Evolutionary conservation across 2,888 invertebrate species (phyloP).

Genomic region (Ceriagrion tenellum): DNA sequence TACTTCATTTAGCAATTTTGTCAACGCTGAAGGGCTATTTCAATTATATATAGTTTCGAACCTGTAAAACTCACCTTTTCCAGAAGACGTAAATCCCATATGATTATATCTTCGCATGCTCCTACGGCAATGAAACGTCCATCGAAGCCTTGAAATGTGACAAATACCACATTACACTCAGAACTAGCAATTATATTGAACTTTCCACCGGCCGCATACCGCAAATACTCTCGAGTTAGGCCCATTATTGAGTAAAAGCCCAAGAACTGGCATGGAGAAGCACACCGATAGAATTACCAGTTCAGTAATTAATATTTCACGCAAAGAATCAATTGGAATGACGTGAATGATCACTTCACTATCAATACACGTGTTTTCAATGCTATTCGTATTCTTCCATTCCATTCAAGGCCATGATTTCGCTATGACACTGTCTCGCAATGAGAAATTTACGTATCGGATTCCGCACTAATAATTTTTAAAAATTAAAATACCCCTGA

Average conservation of each 20-base stretch:
- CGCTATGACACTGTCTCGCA: too few relatives aligned
- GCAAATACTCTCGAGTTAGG: conserved; percentile 95
- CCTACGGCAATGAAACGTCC: conserved; percentile 94
- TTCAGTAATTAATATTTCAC: background rate
- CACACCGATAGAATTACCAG: background rate
- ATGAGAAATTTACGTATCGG: background rate
- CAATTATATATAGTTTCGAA: too few relatives aligned
- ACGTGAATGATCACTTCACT: background rate
- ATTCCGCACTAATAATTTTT: too few relatives aligned
- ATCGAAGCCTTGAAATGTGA: conserved; percentile 87
- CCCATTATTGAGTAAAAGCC: conserved; percentile 82
- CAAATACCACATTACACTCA: conserved; percentile 89
- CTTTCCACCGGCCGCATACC: conserved; percentile 89
- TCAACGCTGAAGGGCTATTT: too few relatives aligned
- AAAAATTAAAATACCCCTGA: too few relatives aligned
- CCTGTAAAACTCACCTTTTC: conserved; percentile 86
- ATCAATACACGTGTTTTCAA: background rate
- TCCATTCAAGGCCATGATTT: too few relatives aligned
- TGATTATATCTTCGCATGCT: conserved; percentile 94
- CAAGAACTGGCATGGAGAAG: background rate
- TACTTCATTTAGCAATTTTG: too few relatives aligned
- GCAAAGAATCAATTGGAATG: background rate
- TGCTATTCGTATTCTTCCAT: too few relatives aligned
- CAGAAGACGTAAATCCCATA: conserved; percentile 95
- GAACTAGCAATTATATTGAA: conserved; percentile 93